These are phyloP conservation scores for Antechinus stuartii DNA, from an alignment of 2,113 vertebrate genomes.

Conservation along the genomic window DNA sequence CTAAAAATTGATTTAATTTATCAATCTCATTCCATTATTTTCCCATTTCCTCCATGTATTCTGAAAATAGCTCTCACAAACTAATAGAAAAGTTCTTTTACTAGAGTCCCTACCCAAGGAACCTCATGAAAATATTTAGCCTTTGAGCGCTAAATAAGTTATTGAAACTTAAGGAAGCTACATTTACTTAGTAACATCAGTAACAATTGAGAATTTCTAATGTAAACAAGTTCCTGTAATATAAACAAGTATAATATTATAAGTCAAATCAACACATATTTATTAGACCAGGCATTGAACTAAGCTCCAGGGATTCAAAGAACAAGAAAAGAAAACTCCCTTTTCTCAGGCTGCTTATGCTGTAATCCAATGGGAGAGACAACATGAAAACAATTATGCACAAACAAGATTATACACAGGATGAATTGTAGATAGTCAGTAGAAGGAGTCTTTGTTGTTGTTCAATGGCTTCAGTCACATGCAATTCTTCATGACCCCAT, in stretches of 20 bases:
- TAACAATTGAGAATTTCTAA: background rate
- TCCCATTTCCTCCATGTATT: background rate
- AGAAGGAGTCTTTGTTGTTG: background rate
- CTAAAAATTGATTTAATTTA: conserved; percentile 23
- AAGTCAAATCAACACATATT: background rate
- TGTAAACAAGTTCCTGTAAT: background rate
- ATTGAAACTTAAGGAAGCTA: conserved; percentile 26
- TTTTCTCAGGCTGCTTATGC: background rate
- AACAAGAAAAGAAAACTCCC: background rate
- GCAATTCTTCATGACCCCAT: background rate
- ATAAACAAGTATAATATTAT: background rate
- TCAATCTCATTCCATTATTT: background rate
- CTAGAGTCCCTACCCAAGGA: background rate
- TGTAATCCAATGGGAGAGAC: background rate
- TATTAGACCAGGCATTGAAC: background rate
- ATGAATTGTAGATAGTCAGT: background rate
- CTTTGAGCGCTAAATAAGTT: conserved; percentile 23
- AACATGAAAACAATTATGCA: background rate
- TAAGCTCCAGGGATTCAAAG: background rate
- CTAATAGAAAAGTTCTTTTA: background rate
- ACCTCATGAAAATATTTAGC: conserved; percentile 6
- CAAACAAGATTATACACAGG: background rate
- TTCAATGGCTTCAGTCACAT: background rate
- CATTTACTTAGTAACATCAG: background rate
- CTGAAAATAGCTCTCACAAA: background rate